Evolutionary conservation across 1,140 invertebrate species (phyloP), one percentile per base, ranked within the genome.

Genomic region (Planococcus citri): DNA sequence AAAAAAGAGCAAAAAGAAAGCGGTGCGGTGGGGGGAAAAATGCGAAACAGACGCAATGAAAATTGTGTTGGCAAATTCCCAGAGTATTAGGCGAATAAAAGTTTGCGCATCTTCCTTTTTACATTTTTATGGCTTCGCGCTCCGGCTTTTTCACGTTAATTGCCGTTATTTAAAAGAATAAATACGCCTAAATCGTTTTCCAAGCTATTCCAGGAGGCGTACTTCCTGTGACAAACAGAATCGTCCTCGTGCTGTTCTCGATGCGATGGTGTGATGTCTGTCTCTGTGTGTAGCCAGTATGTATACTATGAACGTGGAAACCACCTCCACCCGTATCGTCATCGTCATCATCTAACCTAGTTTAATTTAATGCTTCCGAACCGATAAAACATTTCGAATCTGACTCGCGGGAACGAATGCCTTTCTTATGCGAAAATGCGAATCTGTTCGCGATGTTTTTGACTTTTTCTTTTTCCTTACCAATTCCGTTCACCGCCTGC

Each of bases 111-210:
- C 60, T 64, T 14, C 60, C 25, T 27, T 64, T 64, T 27, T 64
- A 64, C 60, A 64, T 64, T 64, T 64, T 64, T 64, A 64, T 64
- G 60, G 25, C 22, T 27, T 25, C 22, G 60, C 60, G 60, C 25
- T 64, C 22, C 60, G 22, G 60, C 22, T 64, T 64, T 64, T 64
- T 27, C 60, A 64, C 60, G 60, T 64, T 64, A 64, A 64, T 64
- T 64, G 60, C 60, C 60, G 25, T 64, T 64, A 64, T 64, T 64
- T 64, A 64, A 27, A 25, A 9, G 25, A 64, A 64, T 64, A 64
- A 64, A 64, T 51, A 64, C 25, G 60, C 60, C 60, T 64, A 64
- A 64, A 64, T 64, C 60, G 60, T 64, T 64, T 64, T 64, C 25
- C 20, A 24, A 64, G 22, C 60, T 27, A 27, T 64, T 64, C 25